These are phyloP conservation scores for Aphelenchoides fujianensis DNA, from an alignment of 1,140 invertebrate species.

Conservation along the genomic window DNA sequence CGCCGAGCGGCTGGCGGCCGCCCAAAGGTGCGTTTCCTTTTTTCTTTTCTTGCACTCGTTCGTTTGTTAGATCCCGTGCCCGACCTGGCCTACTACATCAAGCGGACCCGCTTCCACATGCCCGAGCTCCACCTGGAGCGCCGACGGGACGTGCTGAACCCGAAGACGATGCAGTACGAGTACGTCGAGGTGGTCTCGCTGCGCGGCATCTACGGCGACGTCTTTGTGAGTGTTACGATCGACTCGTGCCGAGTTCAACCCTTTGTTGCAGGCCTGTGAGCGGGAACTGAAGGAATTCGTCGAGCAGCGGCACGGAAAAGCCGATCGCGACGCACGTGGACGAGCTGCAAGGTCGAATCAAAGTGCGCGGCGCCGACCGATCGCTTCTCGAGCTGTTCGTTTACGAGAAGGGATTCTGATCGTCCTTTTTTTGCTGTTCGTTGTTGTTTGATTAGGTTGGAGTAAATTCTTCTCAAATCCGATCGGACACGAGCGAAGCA, in stretches of 20 bases:
- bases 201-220: conserved; percentile 75
- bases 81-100: conserved; percentile 72
- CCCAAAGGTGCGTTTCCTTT: conserved; percentile 66
- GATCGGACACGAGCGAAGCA: no score
- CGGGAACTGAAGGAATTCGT: conserved; percentile 71
- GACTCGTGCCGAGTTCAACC: conserved; percentile 25
- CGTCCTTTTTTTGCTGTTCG: no score
- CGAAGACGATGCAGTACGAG: conserved; percentile 67
- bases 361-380: conserved; percentile 75
- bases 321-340: conserved; percentile 72
- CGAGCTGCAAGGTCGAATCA: conserved; percentile 73
- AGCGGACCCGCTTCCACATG: conserved; percentile 76
- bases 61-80: conserved; percentile 66
- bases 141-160: conserved; percentile 68
- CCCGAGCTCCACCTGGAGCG: conserved; percentile 74
- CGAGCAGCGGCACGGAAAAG: conserved; percentile 65
- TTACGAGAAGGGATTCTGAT: conserved; percentile 73
- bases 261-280: conserved; percentile 70
- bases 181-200: conserved; percentile 64
- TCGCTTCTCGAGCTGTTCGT: conserved; percentile 72
- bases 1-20: conserved; percentile 76
- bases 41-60: conserved; percentile 25
- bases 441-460: conserved; percentile 27
- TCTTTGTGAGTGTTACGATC: conserved; percentile 72
- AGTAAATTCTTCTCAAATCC: no score